These are phyloP conservation scores for Cephus runcator DNA, from an alignment of 2,888 invertebrate species.

Conservation along the genomic window DNA sequence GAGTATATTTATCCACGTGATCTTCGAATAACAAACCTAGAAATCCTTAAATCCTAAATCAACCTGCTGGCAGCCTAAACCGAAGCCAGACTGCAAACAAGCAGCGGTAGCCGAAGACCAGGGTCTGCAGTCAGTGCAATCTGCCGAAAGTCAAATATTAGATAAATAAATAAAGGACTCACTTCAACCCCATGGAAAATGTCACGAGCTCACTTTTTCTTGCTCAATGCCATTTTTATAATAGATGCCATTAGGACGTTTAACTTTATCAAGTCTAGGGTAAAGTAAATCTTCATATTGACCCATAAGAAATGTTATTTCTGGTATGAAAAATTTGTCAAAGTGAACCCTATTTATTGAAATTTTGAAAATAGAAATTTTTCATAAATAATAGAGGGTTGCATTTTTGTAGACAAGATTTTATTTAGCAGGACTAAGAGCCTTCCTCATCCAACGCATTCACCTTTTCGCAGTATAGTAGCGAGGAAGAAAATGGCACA, in stretches of 20 bases:
- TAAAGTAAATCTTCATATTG: neutral
- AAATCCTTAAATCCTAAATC: slow-evolving; percentile 64
- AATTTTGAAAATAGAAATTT: neutral
- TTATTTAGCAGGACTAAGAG: neutral
- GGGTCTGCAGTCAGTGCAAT: slow-evolving; percentile 27
- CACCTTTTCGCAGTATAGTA: slow-evolving; percentile 15
- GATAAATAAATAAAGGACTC: slow-evolving; percentile 50
- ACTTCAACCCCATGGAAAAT: neutral
- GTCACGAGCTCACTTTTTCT: neutral
- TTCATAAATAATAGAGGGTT: neutral
- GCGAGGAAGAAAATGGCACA: slow-evolving; percentile 10
- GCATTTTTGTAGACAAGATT: neutral
- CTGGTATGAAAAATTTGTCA: neutral
- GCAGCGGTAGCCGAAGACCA: slow-evolving; percentile 21
- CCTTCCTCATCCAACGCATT: neutral
- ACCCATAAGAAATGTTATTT: neutral
- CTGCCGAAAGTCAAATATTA: slow-evolving; percentile 61
- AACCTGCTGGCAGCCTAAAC: slow-evolving; percentile 51
- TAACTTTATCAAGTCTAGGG: neutral
- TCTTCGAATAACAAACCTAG: slow-evolving; percentile 58
- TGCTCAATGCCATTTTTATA: neutral
- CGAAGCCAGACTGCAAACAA: slow-evolving; percentile 55
- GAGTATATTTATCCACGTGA: slow-evolving; percentile 59
- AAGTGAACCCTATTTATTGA: neutral
- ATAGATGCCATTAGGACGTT: neutral